Evolutionary conservation across 1,140 invertebrate genomes (phyloP), one percentile per base, ranked within the genome.

Genomic region (Drosophila subobscura): DNA sequence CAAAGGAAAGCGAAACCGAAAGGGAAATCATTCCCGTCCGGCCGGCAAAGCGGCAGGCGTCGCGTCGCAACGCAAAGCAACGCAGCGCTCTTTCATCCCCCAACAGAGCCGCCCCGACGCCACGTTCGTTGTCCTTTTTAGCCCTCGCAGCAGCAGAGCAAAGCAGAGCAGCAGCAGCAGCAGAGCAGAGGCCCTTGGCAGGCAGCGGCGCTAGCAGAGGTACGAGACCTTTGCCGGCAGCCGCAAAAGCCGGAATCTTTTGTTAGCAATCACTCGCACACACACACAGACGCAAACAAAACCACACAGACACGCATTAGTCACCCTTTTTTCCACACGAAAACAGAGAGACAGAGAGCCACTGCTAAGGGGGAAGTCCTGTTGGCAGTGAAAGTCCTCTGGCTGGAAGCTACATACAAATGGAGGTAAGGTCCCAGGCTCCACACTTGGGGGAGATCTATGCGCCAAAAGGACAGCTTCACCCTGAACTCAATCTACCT

Each of bases 1-100:
- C 84, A 89, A 89, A 90, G 79, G 88, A 90, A 90, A 88, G 88
- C 88, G 88, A 90, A 88, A 90, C 79, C 76, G 86, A 90, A 86
- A 90, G 85, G 85, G 77, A 90, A 90, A 90, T 90, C 79, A 90
- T 86, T 83, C 33, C 33, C 3, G 10, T 20, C 10, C 33, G 10
- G 10, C 10, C 3, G 5, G 0, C 29, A 7, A 7, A 46, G 29
- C 55, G 61, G 80, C 60, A 68, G 74, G 61, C 71, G 79, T 74
- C 60, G 67, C 83, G 72, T 77, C 71, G 80, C 66, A 79, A 84
- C 71, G 80, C 66, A 79, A 84, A 66, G 80, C 66, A 79, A 84
- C 71, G 80, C 66, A 79, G 79, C 59, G 71, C 25, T 29, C 50
- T 65, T 83, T 89, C 83, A 89, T 76, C 84, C 84, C 84, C 83